Evolutionary conservation across 2,797 vertebrate species (phyloP), one percentile per base, ranked within the genome.

Genomic region (Babyrousa celebensis): DNA sequence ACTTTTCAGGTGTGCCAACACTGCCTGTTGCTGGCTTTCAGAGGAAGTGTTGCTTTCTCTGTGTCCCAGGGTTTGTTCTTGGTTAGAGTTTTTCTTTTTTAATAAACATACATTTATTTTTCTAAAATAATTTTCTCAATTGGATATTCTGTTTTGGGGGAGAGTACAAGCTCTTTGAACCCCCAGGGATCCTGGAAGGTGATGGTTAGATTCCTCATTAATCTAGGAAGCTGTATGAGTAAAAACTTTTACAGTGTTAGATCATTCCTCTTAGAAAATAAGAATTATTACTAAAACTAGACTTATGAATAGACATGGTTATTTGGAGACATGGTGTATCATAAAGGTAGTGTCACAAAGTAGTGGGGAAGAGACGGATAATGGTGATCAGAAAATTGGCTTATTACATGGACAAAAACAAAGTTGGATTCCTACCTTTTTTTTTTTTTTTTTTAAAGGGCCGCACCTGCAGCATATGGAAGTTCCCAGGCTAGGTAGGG

Each of bases 71-170:
- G 70, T 88, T 96, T 90, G 79, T 96, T 95, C 78, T 95, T 86
- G 52, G 82, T 84, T 89, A 88, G 58, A n/a, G 4, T 36, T 87
- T 88, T 89, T 74, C 48, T 89, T 96, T 85, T 93, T 88, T 83
- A 70, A 97, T 90, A 95, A 97, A 96, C 67, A 58, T 87, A 79
- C 60, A 87, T 75, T 48, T 89, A 54, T 54, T 94, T 96, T 93
- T 97, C 84, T 60, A 16, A 82, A 48, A 70, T 56, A 18, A 43
- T 68, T 80, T 97, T 97, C 32, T 85, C 84, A 90, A 90, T 91
- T 98, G 97, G 92, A 62, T 84, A 68, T 72, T 97, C 62, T 96
- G 62, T 97, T 78, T 95, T 96, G 67, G 88, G 91, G 78, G 95
- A 93, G 72, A 96, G 85, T 95, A 60, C 12, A 88, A 80, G 71